phyloP scores from a whole-genome alignment of 2,797 vertebrate genomes.

The Sebastes matsubarae region DNA sequence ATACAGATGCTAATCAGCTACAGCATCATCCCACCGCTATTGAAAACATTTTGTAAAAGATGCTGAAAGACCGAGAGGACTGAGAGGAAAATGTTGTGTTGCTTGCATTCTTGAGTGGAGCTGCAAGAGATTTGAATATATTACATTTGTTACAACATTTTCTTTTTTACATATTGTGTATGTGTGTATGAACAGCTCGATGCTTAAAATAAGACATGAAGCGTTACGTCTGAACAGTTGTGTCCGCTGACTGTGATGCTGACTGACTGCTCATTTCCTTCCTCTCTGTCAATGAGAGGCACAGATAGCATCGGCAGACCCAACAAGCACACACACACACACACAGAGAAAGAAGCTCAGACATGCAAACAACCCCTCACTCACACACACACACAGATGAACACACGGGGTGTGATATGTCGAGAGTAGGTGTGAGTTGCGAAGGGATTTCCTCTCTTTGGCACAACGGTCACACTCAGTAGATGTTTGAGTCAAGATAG shows the following conservation, averaged over 20 bases:
- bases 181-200: neutral
- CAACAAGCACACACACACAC: constrained; percentile 40
- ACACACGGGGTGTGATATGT: constrained; percentile 23
- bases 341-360: neutral
- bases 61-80: neutral
- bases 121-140: neutral
- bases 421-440: constrained; percentile 41
- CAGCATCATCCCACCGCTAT: neutral
- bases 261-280: constrained; percentile 49
- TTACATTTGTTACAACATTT: neutral
- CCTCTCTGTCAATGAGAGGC: constrained; percentile 48
- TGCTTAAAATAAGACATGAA: neutral
- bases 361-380: constrained; percentile 1
- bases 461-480: constrained; percentile 35
- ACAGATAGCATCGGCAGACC: constrained; percentile 60
- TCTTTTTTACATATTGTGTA: neutral
- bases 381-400: neutral
- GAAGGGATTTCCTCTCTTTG: constrained; percentile 65
- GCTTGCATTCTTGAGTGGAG: neutral
- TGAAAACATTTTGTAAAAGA: neutral
- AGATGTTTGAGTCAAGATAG: constrained; percentile 43
- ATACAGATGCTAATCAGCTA: neutral
- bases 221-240: neutral
- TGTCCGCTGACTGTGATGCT: neutral
- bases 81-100: neutral